Base-by-base conservation (phyloP, 2,797 vertebrate genomes). In the Chaetodon trifasciatus region DNA sequence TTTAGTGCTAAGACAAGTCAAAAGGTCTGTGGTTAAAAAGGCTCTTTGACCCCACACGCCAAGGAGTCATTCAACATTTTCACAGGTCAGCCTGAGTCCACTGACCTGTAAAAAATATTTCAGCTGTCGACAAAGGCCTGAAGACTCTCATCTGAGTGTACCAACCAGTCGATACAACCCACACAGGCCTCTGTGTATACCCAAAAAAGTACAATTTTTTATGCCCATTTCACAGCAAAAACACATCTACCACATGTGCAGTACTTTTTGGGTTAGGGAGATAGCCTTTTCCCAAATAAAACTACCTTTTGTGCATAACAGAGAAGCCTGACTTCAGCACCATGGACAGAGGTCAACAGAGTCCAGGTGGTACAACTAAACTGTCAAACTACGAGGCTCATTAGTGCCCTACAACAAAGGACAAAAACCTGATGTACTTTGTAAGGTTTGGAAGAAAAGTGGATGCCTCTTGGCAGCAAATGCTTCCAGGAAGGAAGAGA, bases 281-380 rank as follows among this genome's bases (percentile, higher is more conserved):
- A 46, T 5, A 11, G 3, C 1, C 7, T 40, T 57, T 64, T 12
- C 8, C 6, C 19, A 62, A 24, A 17, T 4, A 5, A 46, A 76
- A 61, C 3, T n/a, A 52, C 2, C 5, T 15, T n/a, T 39, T 28
- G 8, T 47, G 35, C 16, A 42, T 47, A 15, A 47, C 1, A 15
- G 6, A 17, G 24, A 52, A 21, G 57, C 21, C 12, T 74, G 32
- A 72, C 7, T 73, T 81, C 63, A 76, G 64, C 55, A 70, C 76
- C 56, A 70, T 6, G 39, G 50, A 70, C 28, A 70, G 57, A 78
- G 37, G 8, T 13, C 64, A 70, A 11, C 15, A 0, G 6, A 65
- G 19, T 10, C 13, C 8, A 13, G 5, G 15, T 39, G 53, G 2
- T 21, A 21, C 9, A 63, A 50, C 50, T 42, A 5, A 44, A 13